Conservation (phyloP, 2,113 vertebrate genomes). For the Laticauda colubrina region DNA sequence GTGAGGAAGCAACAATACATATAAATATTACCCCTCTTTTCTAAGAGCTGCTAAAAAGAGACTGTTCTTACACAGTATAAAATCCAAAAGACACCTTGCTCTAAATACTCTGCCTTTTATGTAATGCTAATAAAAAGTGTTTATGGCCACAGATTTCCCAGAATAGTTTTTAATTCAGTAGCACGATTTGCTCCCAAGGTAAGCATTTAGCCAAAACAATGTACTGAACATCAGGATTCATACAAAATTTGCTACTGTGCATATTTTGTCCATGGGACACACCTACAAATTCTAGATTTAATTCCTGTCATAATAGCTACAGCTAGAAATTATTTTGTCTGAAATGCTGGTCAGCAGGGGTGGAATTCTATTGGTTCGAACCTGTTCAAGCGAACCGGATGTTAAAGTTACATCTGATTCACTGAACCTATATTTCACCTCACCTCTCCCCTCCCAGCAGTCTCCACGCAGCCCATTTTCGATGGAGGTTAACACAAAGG, state of each 20-base stretch:
- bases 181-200: background rate
- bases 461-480: no score
- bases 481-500: no score
- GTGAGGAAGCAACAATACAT: background rate
- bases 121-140: background rate
- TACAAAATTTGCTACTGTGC: background rate
- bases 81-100: background rate
- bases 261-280: background rate
- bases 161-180: background rate
- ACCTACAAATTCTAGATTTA: background rate
- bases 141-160: background rate
- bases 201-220: background rate
- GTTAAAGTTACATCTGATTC: no score
- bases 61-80: background rate
- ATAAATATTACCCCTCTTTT: background rate
- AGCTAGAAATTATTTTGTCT: background rate
- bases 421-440: no score
- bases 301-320: background rate
- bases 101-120: background rate
- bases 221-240: background rate
- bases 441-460: no score
- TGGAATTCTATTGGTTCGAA: no score
- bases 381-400: no score
- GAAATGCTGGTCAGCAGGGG: background rate
- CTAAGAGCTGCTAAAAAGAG: background rate